phyloP scores from a whole-genome alignment of 1,140 invertebrate genomes.

The Hormaphis cornu region DNA sequence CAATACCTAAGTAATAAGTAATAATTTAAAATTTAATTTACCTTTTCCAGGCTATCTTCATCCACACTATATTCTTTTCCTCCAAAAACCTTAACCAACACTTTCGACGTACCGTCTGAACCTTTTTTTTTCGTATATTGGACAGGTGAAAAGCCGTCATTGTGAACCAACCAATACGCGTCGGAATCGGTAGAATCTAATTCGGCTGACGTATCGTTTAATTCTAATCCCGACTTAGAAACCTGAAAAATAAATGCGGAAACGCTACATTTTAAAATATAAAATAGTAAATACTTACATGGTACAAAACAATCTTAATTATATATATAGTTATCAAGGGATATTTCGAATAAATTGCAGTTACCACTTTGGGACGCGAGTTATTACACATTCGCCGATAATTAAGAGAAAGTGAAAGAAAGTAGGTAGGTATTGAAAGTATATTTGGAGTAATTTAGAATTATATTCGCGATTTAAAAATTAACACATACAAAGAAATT shows the following conservation, averaged over 20 bases:
- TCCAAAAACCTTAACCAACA: slow-evolving; percentile 63
- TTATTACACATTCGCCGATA: slow-evolving; percentile 16
- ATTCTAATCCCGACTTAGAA: background rate
- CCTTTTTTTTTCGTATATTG: slow-evolving; percentile 46
- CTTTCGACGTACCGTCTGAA: slow-evolving; percentile 48
- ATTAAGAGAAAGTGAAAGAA: slow-evolving; percentile 30
- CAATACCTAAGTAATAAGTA: background rate
- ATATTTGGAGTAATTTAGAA: background rate
- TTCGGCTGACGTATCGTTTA: slow-evolving; percentile 55
- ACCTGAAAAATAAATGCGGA: background rate
- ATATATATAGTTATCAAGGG: background rate
- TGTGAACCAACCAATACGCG: slow-evolving; percentile 80
- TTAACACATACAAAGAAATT: background rate
- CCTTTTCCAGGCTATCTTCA: slow-evolving; percentile 87
- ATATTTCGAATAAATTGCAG: background rate
- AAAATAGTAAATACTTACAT: no score
- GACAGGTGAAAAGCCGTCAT: slow-evolving; percentile 76
- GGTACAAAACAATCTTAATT: background rate
- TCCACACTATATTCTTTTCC: slow-evolving; percentile 76
- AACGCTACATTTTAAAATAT: background rate
- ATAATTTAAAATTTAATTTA: slow-evolving; percentile 37
- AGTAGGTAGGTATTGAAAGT: slow-evolving; percentile 32
- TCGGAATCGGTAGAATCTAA: slow-evolving; percentile 71
- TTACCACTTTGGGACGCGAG: background rate
- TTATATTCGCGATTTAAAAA: background rate